Evolutionary conservation across 2,888 invertebrate species (phyloP), one percentile per base, ranked within the genome.

Genomic region (Tetramorium bicarinatum): DNA sequence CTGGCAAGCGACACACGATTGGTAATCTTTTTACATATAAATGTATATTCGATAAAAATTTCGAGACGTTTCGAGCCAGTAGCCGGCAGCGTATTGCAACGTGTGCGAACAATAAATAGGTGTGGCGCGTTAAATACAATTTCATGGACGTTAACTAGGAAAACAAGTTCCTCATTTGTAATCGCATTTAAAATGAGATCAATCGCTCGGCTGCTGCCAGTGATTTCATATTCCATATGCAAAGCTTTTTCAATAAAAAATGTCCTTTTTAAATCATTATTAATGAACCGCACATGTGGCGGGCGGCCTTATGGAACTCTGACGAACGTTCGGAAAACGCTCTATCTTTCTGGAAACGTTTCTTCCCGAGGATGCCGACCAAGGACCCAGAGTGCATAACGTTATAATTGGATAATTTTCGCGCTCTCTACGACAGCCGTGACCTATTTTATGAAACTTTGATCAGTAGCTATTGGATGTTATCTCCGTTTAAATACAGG

Each of bases 101-200:
- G 76, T 84, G 85, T 77, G 86, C 84, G 75, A 85, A 88, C 88
- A 87, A 89, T 86, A 75, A 87, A 87, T 89, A 89, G 93, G 93
- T 87, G 93, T 92, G 93, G 91, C 85, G 76, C 62, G 75, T 82
- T 86, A 69, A 54, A 85, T 85, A 88, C 66, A 91, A 90, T 89
- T 90, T 90, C 91, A 92, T 91, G 90, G 89, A 91, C 91, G 64
- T 91, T 90, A 89, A 90, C 88, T 87, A 91, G 92, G 87, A 92
- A 92, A 91, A 92, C 91, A 90, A 91, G 91, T 91, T 89, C 86
- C 85, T 85, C 87, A 87, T 91, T 91, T 89, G 81, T 87, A 91
- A 81, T 88, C 72, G 87, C 84, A 72, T 52, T 84, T 69, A 64
- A 74, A 85, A 83, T 72, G 59, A 76, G 67, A 69, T 82, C 67